Base-by-base conservation (phyloP, 2,888 invertebrate genomes). In the Lycocerus yunnanus region DNA sequence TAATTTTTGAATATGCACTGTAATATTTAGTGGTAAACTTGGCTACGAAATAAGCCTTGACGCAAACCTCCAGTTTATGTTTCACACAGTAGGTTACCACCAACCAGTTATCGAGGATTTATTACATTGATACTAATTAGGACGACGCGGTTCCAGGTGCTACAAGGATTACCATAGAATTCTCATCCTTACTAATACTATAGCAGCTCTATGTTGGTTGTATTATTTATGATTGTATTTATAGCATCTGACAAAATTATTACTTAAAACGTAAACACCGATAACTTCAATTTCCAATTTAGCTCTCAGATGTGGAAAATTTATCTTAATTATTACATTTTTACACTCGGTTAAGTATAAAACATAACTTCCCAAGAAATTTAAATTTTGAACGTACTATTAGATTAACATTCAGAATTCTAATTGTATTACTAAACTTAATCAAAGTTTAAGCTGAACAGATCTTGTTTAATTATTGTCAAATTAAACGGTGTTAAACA, bases 91-190 rank as follows among this genome's bases (percentile, higher is more conserved):
- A 80, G 82, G 82, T 81, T 80, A 81, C 82, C 5, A n/a, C 43
- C 79, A 84, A 83, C 85, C 85, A 86, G 86, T 87, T 86, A 86
- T 85, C 85, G 83, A 82, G 85, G 86, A 87, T 86, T 87, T 87
- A 87, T 86, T 83, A 79, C 84, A 81, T 82, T 82, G 79, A 79
- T 82, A 83, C 85, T 85, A 85, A 86, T 86, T 84, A 83, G 84
- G 84, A 84, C 83, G 83, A 83, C 83, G 84, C 82, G 83, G 83
- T 80, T 82, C 83, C 85, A 85, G 85, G 85, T 85, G 85, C 83
- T 82, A 63, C 68, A 68, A 75, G 83, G 84, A 84, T 84, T 84
- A 84, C 82, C 82, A 80, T 82, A 78, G 81, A 83, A 82, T 83
- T 82, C 83, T 81, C 82, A 81, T 81, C 78, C 82, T 81, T 83